Evolutionary conservation across 2,888 invertebrate genomes (phyloP), one percentile per base, ranked within the genome.

Genomic region (Scaptomyza polygonia): DNA sequence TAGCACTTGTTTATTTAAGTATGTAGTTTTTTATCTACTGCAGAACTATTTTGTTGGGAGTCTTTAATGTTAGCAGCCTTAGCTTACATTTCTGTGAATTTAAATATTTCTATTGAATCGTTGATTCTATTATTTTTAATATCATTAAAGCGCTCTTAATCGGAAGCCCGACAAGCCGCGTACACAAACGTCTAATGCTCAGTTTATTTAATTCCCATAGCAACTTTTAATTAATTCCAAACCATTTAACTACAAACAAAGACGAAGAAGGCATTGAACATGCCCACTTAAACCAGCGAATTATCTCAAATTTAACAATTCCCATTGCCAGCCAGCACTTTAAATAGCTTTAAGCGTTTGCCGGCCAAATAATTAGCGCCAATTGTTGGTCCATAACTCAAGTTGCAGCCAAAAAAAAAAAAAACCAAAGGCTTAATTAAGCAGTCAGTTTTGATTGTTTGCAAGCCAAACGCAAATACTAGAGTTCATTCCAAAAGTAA

Each of bases 221-320:
- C 67, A 74, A 72, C 72, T 64, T 76, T 74, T 76, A 87, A 88
- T 88, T 88, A 88, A 79, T 88, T 88, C 78, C 87, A 79, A 77
- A 68, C 76, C 85, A 88, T 88, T 88, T 79, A 83, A 79, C 87
- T 72, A 71, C 49, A 67, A 79, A 79, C 75, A 79, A 70, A 73
- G 73, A 39, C 54, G 77, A 72, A 72, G 72, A 39, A 51, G 52
- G 42, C 56, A 44, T 12, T 36, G 42, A 65, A 75, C 76, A 65
- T 43, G 66, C 56, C 59, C 67, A 67, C 56, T 72, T 53, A 32
- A 59, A 55, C 57, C 25, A 30, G 18, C 14, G 32, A 73, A 62
- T 75, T 73, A 73, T 80, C 84, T 81, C 71, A 80, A 80, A 88
- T 79, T 88, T 80, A 75, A 72, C 72, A 78, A 77, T 52, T 42